Evolutionary conservation across 2,888 invertebrate genomes (phyloP).

Genomic region (Noctuana brunneofusca): DNA sequence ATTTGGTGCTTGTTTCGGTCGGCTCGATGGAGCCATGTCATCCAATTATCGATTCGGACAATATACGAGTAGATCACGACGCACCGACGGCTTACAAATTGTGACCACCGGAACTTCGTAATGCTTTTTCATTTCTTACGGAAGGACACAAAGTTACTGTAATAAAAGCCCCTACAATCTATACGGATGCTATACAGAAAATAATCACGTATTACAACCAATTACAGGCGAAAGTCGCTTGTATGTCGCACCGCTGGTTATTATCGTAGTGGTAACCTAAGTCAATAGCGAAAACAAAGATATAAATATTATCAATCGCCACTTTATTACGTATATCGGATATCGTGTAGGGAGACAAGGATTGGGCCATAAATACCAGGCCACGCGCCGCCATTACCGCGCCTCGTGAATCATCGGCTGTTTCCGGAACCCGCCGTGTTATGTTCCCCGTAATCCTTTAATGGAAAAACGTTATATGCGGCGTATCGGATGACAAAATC

Average conservation of each 20-base stretch:
- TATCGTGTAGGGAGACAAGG: constrained; percentile 41
- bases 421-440: constrained; percentile 37
- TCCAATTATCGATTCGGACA: constrained; percentile 7
- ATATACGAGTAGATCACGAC: not conserved
- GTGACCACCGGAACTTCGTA: not conserved
- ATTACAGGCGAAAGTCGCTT: constrained; percentile 15
- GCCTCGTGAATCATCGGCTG: constrained; percentile 44
- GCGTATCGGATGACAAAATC: constrained; percentile 8
- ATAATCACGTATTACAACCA: not conserved
- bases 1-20: too few relatives aligned
- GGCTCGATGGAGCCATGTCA: too few relatives aligned
- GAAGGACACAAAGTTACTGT: not conserved
- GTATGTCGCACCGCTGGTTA: not conserved
- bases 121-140: not conserved
- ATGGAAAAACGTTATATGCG: constrained; percentile 1
- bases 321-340: constrained; percentile 39
- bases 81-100: constrained; percentile 7
- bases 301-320: constrained; percentile 45
- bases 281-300: constrained; percentile 42
- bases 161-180: not conserved
- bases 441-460: constrained; percentile 11
- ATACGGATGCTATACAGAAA: not conserved
- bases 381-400: constrained; percentile 37
- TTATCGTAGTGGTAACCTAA: constrained; percentile 16
- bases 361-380: constrained; percentile 45